These are phyloP conservation scores for Xestobium rufovillosum DNA, from an alignment of 2,888 invertebrate genomes.

Conservation along the genomic window DNA sequence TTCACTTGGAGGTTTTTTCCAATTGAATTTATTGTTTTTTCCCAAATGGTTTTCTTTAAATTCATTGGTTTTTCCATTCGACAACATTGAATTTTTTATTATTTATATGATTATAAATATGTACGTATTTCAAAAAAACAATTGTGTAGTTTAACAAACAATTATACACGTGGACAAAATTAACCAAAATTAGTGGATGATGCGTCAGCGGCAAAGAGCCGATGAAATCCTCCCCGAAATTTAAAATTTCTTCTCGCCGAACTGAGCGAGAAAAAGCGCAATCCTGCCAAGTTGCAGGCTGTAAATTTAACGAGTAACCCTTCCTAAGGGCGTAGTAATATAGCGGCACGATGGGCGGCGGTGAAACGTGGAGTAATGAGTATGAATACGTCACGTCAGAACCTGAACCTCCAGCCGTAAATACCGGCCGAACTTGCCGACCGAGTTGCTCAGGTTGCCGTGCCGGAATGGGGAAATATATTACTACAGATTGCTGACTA, in stretches of 20 bases:
- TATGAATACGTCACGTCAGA: slow-evolving; percentile 41
- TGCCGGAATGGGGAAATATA: slow-evolving; percentile 31
- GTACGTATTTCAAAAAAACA: too few relatives aligned
- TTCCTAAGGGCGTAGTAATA: slow-evolving; percentile 35
- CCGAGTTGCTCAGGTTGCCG: slow-evolving; percentile 15
- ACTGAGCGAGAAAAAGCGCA: slow-evolving; percentile 32
- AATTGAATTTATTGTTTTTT: too few relatives aligned
- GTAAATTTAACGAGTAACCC: slow-evolving; percentile 36
- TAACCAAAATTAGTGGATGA: too few relatives aligned
- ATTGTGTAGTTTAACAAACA: too few relatives aligned
- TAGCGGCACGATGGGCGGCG: slow-evolving; percentile 32
- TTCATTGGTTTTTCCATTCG: too few relatives aligned
- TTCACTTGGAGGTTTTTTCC: too few relatives aligned
- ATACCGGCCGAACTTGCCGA: slow-evolving; percentile 31
- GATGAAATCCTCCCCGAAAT: too few relatives aligned
- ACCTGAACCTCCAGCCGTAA: slow-evolving; percentile 37
- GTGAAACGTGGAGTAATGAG: slow-evolving; percentile 41
- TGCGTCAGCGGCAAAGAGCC: too few relatives aligned
- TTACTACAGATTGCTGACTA: slow-evolving; percentile 38
- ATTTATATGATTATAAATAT: too few relatives aligned
- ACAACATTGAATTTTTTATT: too few relatives aligned
- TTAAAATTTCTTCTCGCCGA: slow-evolving; percentile 30
- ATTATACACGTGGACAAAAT: too few relatives aligned
- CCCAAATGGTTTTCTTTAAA: too few relatives aligned
- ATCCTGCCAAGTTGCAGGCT: slow-evolving; percentile 38